These are phyloP conservation scores for Clepsis dumicolana DNA, from an alignment of 2,888 invertebrate genomes.

Conservation along the genomic window DNA sequence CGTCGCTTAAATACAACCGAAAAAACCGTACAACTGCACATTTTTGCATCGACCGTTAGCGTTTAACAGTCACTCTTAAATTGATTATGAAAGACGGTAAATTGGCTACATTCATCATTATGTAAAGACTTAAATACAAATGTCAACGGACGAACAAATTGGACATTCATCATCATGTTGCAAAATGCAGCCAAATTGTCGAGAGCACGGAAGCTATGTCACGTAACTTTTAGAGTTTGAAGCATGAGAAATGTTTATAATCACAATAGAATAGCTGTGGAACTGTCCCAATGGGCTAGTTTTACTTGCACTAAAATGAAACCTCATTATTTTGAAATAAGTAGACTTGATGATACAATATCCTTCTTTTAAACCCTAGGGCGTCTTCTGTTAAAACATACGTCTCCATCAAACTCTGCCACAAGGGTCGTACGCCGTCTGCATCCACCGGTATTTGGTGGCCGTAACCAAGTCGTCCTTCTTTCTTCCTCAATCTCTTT, in stretches of 20 bases:
- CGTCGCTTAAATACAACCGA: background rate
- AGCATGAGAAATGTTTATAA: conserved; percentile 23
- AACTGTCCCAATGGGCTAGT: background rate
- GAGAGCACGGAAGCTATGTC: conserved; percentile 17
- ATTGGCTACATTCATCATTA: conserved; percentile 5
- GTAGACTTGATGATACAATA: too few relatives aligned
- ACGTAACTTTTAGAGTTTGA: conserved; percentile 12
- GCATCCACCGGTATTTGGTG: too few relatives aligned
- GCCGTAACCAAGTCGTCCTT: too few relatives aligned
- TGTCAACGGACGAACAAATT: conserved; percentile 33
- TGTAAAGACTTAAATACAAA: conserved; percentile 15
- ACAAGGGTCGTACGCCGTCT: too few relatives aligned
- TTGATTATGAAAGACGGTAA: conserved; percentile 18
- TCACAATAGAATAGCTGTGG: background rate
- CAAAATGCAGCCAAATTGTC: conserved; percentile 28
- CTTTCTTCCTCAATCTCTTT: too few relatives aligned
- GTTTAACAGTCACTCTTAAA: background rate
- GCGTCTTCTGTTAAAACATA: too few relatives aligned
- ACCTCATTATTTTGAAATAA: background rate
- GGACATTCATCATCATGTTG: conserved; percentile 28
- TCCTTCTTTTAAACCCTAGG: too few relatives aligned
- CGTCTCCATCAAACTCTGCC: too few relatives aligned
- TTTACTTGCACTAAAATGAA: background rate
- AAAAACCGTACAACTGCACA: background rate
- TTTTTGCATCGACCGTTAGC: background rate